phyloP scores from a whole-genome alignment of 2,888 invertebrate species.

The Dromius quadrimaculatus region DNA sequence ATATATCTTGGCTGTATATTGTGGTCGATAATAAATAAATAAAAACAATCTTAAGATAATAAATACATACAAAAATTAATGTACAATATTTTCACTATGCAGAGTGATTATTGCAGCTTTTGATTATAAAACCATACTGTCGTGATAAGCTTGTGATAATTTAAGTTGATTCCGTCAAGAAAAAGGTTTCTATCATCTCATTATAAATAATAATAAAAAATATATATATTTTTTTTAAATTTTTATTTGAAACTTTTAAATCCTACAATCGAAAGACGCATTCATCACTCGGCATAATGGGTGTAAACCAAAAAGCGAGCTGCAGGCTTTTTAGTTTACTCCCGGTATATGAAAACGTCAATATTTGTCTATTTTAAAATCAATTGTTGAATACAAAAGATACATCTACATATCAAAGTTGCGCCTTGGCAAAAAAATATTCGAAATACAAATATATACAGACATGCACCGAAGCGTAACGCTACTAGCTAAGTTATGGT shows the following conservation, averaged over 20 bases:
- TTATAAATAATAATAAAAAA: background rate
- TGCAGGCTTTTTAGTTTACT: no score
- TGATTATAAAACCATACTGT: no score
- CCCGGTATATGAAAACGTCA: no score
- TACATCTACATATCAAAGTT: conserved; percentile 26
- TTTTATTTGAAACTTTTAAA: no score
- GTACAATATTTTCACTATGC: conserved; percentile 31
- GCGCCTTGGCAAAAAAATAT: conserved; percentile 36
- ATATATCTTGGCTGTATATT: conserved; percentile 21
- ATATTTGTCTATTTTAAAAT: no score
- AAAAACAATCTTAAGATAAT: conserved; percentile 27
- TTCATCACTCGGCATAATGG: no score
- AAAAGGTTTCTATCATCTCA: background rate
- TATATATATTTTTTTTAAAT: background rate
- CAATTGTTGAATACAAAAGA: conserved; percentile 43
- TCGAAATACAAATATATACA: conserved; percentile 44
- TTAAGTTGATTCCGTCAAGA: no score
- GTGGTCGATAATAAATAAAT: conserved; percentile 36
- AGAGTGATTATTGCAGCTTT: background rate
- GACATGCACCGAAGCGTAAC: conserved; percentile 50
- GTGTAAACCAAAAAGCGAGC: no score
- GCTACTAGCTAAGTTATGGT: conserved; percentile 48
- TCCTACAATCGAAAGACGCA: no score
- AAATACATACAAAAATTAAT: conserved; percentile 37
- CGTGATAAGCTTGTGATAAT: no score